Evolutionary conservation across 1,140 invertebrate genomes (phyloP), one percentile per base, ranked within the genome.

Genomic region (Ericerus pela): DNA sequence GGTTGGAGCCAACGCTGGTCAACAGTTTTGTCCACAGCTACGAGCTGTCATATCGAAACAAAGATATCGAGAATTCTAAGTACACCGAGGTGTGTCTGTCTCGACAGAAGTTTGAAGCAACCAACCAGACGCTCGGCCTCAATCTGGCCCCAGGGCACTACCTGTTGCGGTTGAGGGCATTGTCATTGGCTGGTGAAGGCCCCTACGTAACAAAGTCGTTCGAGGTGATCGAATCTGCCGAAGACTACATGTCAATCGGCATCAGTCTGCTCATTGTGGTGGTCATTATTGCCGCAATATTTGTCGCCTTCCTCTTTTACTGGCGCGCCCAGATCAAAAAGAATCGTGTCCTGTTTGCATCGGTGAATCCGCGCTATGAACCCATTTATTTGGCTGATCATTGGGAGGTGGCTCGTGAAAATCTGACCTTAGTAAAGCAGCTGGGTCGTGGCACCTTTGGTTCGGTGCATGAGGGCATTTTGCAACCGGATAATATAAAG

Each of bases 401-500:
- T 65, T 98, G 93, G 91, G 95, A 99, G 72, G 79, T 98, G 54
- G 75, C 82, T 3, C 73, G 92, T 38, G 81, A 88, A 26, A 85
- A 85, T 64, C 79, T 98, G 43, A 73, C 82, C 60, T 69, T 94
- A 54, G 62, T 85, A 1, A 73, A 79, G 54, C 83, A 94, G 65
- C 72, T 98, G 10, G 95, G 95, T 1, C 83, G 93, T 65, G 95
- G 95, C 1, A 93, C 90, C 18, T 99, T 98, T 70, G 95, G 95
- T 29, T 92, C 94, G 84, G 92, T 88, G 2, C 86, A 82, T 64
- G 79, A 85, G 66, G 85, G 85, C 4, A 68, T 80, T 20, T 72
- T 74, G 4, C 75, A 81, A 8, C 75, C 77, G 16, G 47, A 59
- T 1, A 59, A 59, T 10, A 54, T 54, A 10, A 54, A 41, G 31